These are phyloP conservation scores for Musca vetustissima DNA, from an alignment of 1,140 invertebrate genomes.

Conservation along the genomic window DNA sequence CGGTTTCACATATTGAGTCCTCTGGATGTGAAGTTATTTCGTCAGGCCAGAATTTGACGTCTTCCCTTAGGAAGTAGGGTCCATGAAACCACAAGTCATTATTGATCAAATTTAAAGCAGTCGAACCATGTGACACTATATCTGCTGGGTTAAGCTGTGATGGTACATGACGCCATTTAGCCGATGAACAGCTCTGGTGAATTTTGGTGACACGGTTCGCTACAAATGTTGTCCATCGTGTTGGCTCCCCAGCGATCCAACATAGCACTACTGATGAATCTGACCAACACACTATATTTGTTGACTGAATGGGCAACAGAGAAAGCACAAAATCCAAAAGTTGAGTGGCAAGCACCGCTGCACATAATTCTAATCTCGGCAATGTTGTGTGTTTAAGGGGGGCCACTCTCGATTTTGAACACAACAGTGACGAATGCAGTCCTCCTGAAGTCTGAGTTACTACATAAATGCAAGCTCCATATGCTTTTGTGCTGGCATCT, in stretches of 20 bases:
- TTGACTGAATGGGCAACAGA: neutral
- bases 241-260: constrained; percentile 19
- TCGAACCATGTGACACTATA: no score
- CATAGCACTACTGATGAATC: constrained; percentile 28
- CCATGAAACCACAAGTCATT: no score
- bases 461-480: constrained; percentile 12
- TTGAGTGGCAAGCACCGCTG: neutral
- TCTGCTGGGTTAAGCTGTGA: no score
- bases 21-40: no score
- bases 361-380: constrained; percentile 6
- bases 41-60: no score
- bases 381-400: neutral
- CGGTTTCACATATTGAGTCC: no score
- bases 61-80: no score
- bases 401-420: constrained; percentile 5
- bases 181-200: no score
- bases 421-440: neutral
- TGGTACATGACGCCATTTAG: no score
- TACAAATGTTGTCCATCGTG: no score
- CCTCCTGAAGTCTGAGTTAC: neutral
- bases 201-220: no score
- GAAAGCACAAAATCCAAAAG: neutral
- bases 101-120: no score
- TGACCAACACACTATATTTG: constrained; percentile 18
- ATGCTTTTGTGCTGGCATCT: constrained; percentile 13